These are phyloP conservation scores for Nasua narica DNA, from an alignment of 2,797 vertebrate species.

Conservation along the genomic window DNA sequence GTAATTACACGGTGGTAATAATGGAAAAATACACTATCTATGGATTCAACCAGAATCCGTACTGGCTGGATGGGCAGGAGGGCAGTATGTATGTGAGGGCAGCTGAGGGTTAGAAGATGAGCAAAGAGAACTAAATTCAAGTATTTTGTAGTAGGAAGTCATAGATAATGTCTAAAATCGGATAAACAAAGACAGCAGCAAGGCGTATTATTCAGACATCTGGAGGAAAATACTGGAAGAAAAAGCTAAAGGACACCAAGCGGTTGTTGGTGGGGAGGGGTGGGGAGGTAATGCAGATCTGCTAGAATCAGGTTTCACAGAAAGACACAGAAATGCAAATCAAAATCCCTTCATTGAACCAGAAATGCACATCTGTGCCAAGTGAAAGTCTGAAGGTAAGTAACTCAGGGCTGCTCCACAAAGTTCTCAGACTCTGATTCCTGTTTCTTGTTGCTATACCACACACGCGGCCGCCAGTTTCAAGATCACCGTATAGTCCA, in stretches of 20 bases:
- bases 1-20: neutral
- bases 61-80: neutral
- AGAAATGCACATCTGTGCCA: neutral
- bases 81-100: too few species aligned
- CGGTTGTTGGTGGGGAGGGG: neutral
- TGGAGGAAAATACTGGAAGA: neutral
- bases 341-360: neutral
- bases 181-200: neutral
- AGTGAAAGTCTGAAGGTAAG: neutral
- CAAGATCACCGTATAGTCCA: neutral
- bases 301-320: neutral
- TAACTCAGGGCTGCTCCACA: neutral
- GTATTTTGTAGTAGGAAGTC: neutral
- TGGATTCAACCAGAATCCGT: neutral
- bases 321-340: neutral
- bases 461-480: neutral
- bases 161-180: neutral
- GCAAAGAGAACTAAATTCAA: neutral
- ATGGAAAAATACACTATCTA: neutral
- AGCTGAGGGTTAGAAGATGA: neutral
- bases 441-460: neutral
- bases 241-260: neutral
- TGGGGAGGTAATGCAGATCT: neutral
- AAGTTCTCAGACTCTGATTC: neutral
- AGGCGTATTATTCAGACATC: neutral